A percentile compares a stretch with the other conserved stretches of the same genome.
Conservation (phyloP, 2,888 invertebrate genomes). For the Watsonalla cultraria region DNA sequence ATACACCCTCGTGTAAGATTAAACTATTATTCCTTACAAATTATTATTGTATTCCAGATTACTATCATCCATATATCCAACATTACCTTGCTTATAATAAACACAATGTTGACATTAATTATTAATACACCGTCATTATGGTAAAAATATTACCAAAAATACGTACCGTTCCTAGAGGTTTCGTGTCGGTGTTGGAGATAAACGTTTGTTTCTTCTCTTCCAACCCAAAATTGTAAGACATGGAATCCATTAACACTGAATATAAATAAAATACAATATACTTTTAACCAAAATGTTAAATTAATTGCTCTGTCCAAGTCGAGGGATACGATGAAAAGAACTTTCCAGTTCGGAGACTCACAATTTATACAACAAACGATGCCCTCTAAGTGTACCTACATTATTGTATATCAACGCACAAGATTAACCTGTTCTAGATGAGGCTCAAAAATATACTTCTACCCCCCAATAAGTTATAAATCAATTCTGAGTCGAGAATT, state of each 20-base stretch:
- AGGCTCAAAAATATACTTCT: background rate
- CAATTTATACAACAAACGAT: slow-evolving; percentile 36
- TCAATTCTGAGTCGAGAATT: too few species aligned
- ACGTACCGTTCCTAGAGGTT: slow-evolving; percentile 31
- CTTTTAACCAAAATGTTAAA: background rate
- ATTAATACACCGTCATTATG: background rate
- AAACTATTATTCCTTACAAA: too few species aligned
- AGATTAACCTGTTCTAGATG: background rate
- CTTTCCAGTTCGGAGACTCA: slow-evolving; percentile 14
- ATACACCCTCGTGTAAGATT: too few species aligned
- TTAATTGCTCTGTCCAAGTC: background rate
- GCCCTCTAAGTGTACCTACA: background rate
- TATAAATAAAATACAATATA: background rate
- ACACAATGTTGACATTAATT: too few species aligned
- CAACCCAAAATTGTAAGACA: slow-evolving; percentile 39
- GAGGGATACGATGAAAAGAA: slow-evolving; percentile 22
- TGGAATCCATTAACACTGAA: slow-evolving; percentile 31
- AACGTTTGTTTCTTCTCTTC: slow-evolving; percentile 51
- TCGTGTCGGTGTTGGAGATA: slow-evolving; percentile 41
- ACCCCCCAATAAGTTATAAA: too few species aligned
- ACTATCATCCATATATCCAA: too few species aligned
- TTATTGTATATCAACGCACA: background rate
- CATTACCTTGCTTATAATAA: too few species aligned
- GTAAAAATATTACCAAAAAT: background rate
- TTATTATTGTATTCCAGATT: too few species aligned